Evolutionary conservation across 23 tunicate species (phyloP).

Genomic region (Aplidium turbinatum): DNA sequence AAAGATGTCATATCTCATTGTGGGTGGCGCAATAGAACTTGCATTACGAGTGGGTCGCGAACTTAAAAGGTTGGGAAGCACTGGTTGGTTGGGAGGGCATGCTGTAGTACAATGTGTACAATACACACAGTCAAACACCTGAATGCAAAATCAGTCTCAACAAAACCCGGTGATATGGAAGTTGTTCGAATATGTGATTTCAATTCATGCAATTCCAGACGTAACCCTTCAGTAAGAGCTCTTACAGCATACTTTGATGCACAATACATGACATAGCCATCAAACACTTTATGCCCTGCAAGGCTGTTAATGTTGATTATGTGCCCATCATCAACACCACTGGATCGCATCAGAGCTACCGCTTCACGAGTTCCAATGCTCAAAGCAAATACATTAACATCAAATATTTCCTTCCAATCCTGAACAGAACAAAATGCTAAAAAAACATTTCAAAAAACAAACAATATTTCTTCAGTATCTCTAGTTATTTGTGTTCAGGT

Average conservation of each 20-base stretch:
- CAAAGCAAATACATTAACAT: slow-evolving; percentile 54
- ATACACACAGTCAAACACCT: too few species aligned
- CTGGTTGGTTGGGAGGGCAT: too few species aligned
- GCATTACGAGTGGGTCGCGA: too few species aligned
- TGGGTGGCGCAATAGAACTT: too few species aligned
- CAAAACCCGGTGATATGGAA: slow-evolving; percentile 53
- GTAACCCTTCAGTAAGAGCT: slow-evolving; percentile 54
- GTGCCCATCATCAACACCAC: slow-evolving; percentile 57
- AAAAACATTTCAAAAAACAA: too few species aligned
- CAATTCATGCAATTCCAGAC: slow-evolving; percentile 34
- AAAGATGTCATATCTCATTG: too few species aligned
- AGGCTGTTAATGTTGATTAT: slow-evolving; percentile 53
- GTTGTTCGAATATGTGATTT: slow-evolving; percentile 50
- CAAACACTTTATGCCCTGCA: slow-evolving; percentile 39
- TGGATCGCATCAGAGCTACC: slow-evolving; percentile 32
- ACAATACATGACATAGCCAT: slow-evolving; percentile 21
- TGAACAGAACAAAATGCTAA: too few species aligned
- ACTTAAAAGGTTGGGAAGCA: too few species aligned
- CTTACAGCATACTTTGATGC: slow-evolving; percentile 65
- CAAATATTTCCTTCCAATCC: slow-evolving; percentile 59
- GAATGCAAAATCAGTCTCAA: slow-evolving; percentile 42
- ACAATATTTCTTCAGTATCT: too few species aligned
- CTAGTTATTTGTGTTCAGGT: too few species aligned
- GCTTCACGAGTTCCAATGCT: slow-evolving; percentile 62
- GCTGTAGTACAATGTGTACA: too few species aligned